Conservation (phyloP, 2,113 vertebrate genomes). For the Ciconia boyciana region DNA sequence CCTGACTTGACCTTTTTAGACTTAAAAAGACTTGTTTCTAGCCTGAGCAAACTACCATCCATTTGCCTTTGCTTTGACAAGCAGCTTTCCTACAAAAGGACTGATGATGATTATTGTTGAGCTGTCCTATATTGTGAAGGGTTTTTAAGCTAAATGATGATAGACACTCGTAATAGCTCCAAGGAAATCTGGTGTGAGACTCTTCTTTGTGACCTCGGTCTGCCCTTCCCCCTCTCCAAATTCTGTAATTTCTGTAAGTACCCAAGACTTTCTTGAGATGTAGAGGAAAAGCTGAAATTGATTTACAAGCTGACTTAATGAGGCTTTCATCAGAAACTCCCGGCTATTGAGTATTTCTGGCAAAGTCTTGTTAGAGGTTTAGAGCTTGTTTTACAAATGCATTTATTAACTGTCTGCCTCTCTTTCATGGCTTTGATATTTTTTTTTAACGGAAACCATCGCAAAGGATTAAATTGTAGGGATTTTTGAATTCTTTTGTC, state of each 20-base stretch:
- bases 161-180: background rate
- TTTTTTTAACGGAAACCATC: background rate
- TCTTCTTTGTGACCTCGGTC: background rate
- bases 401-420: conserved; percentile 1
- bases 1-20: background rate
- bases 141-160: background rate
- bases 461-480: background rate
- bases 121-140: background rate
- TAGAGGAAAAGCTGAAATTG: conserved; percentile 11
- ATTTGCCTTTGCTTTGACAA: background rate
- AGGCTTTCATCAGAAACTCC: background rate
- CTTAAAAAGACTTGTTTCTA: background rate
- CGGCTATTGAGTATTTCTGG: background rate
- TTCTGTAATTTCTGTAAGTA: background rate
- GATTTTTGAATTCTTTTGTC: background rate
- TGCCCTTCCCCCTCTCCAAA: background rate
- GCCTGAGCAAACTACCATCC: background rate
- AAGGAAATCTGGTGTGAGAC: background rate
- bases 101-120: background rate
- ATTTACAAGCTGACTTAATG: conserved; percentile 28
- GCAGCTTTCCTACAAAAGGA: background rate
- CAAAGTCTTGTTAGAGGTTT: conserved; percentile 19
- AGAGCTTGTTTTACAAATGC: background rate
- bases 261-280: background rate
- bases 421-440: background rate